Base-by-base conservation (phyloP, 2,888 invertebrate species). In the Terebella lapidaria region DNA sequence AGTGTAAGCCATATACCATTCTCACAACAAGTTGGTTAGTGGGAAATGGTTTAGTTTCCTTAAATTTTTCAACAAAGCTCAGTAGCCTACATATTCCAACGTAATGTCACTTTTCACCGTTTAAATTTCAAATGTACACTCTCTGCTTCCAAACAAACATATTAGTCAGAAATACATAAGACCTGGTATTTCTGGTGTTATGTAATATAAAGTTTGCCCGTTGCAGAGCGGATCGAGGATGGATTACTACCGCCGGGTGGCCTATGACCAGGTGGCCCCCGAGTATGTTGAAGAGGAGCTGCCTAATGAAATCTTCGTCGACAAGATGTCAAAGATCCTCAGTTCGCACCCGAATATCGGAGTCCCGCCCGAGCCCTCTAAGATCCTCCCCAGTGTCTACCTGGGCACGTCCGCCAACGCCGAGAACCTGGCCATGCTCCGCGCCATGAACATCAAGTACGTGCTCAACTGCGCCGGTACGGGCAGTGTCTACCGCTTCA, bases 371-470 rank as follows among this genome's bases (percentile, higher is more conserved):
- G 59, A 64, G 26, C 66, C 63, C 1, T 26, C 55, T 25, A 27
- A 56, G 28, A 53, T 65, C 29, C 27, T 42, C 5, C 27, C 27
- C 26, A 58, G 56, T 27, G 56, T 65, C 29, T 65, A 54, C 58
- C 49, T 65, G 20, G 65, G 65, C 15, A 59, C 64, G 1, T 51
- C 61, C 15, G 58, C 59, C 24, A 59, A 65, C 54, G 65, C 64
- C 35, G 65, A 65, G 35, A 65, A 65, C 54, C 27, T 61, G 22
- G 27, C 35, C 42, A 26, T 61, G 27, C 47, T 65, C 10, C 42
- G 52, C 18, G 42, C 25, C 10, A 25, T 51, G n/a, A 52, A 45
- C 45, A 60, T 65, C 55, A 56, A 49, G 10, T 57, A 61, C 49
- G 30, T 65, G 51, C 49, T 65, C 49, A 63, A 65, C 56, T 65